Conservation (phyloP, 2,888 invertebrate genomes). For the Spisula subtruncata region DNA sequence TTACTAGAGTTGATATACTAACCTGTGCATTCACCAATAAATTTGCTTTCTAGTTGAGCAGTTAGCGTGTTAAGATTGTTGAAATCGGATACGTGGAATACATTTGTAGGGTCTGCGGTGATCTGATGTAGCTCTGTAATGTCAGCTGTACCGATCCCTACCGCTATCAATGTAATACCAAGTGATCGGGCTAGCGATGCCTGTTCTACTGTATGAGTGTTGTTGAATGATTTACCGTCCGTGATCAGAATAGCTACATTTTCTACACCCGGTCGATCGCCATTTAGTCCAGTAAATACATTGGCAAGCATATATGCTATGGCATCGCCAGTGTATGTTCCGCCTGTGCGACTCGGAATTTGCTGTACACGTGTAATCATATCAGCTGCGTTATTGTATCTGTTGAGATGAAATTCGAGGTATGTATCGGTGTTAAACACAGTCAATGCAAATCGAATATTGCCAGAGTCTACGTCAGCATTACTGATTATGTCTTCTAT, state of each 20-base stretch:
- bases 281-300: neutral
- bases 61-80: neutral
- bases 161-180: slow-evolving; percentile 18
- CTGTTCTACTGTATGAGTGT: slow-evolving; percentile 2
- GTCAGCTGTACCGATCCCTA: slow-evolving; percentile 17
- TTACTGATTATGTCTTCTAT: neutral
- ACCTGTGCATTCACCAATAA: slow-evolving; percentile 8
- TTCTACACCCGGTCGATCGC: slow-evolving; percentile 4
- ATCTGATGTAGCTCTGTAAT: slow-evolving; percentile 14
- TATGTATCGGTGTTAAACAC: slow-evolving; percentile 20
- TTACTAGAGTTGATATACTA: too few species aligned
- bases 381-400: neutral
- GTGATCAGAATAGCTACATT: slow-evolving; percentile 29
- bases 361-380: neutral
- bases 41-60: neutral
- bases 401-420: slow-evolving; percentile 20
- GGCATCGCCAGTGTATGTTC: slow-evolving; percentile 36
- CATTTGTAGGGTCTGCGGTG: slow-evolving; percentile 15
- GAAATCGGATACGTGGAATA: neutral
- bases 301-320: neutral
- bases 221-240: slow-evolving; percentile 25
- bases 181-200: neutral
- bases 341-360: slow-evolving; percentile 1
- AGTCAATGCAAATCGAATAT: slow-evolving; percentile 15
- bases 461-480: slow-evolving; percentile 27